Base-by-base conservation (phyloP, 2,797 vertebrate genomes). In the Sebastes oblongus region DNA sequence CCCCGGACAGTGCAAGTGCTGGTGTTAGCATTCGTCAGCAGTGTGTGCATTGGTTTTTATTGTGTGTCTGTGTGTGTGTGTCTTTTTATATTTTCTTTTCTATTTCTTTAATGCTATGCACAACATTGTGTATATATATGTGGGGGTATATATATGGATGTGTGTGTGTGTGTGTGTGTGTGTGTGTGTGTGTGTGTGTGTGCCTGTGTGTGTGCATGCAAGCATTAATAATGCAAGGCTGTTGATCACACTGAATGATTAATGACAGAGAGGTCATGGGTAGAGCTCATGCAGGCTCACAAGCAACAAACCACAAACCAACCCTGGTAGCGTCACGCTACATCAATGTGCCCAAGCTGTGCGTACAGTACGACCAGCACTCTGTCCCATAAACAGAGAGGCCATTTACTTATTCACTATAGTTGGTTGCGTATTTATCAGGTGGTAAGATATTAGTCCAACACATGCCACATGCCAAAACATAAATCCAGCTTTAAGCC, bases 201-300 rank as follows among this genome's bases (percentile, higher is more conserved):
- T 46, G 32, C 56, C 16, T 29, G 62, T 62, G 30, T 36, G 34
- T 46, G 68, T 76, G 67, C 46, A 12, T 50, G 73, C 9, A 2
- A 60, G 67, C 18, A 14, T 94, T 83, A 91, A 92, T 93, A 93
- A 92, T 93, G 77, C 77, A 92, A 65, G 14, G 78, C 69, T 89
- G 86, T 92, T 94, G 90, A 94, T 93, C 90, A 89, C 79, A 59
- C 83, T 94, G 78, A 93, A 94, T 95, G 94, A 95, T 93, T 94
- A 88, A 95, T 95, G 92, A 87, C 87, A 86, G 76, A 60, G 77
- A 94, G 85, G 88, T 93, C 89, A 91, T 67, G 76, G 77, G 73
- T 50, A 42, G 78, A 84, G 72, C 78, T 82, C 71, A 80, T 59
- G 36, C 83, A 74, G 80, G 55, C 81, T 72, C 71, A 76, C 72